Percentiles rank a stretch among this genome's conserved stretches.
Conservation (phyloP, 2,113 vertebrate species). For the Centropus unirufus region DNA sequence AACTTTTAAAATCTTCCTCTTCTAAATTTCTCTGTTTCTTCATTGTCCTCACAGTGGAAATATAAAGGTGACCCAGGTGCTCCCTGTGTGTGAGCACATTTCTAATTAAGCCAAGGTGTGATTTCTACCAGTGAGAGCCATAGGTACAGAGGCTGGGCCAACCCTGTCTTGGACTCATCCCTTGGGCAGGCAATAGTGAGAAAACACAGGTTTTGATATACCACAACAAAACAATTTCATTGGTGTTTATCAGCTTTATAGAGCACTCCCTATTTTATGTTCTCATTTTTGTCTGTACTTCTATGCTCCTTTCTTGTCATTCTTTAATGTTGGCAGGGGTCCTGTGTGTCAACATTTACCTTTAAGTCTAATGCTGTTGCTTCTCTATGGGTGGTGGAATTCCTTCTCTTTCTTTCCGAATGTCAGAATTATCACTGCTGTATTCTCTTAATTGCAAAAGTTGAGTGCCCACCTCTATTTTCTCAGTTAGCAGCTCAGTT, state of each 20-base stretch:
- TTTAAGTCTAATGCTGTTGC: not conserved
- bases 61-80: not conserved
- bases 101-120: not conserved
- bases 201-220: not conserved
- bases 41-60: not conserved
- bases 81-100: not conserved
- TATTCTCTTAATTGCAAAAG: not conserved
- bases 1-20: not conserved
- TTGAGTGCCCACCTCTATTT: not conserved
- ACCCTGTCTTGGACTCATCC: not conserved
- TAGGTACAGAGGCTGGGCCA: not conserved
- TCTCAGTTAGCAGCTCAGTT: not conserved
- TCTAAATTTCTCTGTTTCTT: not conserved
- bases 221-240: not conserved
- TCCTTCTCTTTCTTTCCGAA: not conserved
- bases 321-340: not conserved
- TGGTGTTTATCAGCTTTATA: not conserved
- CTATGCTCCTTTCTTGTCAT: not conserved
- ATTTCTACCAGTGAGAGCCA: not conserved
- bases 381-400: not conserved
- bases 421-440: not conserved
- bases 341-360: not conserved
- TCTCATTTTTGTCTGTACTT: not conserved
- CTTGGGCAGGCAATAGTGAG: accelerated
- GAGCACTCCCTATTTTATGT: not conserved